A percentile compares a stretch with the other conserved stretches of the same genome.
Evolutionary conservation across 2,888 invertebrate species (phyloP).

Genomic region (Lithophane leautieri): DNA sequence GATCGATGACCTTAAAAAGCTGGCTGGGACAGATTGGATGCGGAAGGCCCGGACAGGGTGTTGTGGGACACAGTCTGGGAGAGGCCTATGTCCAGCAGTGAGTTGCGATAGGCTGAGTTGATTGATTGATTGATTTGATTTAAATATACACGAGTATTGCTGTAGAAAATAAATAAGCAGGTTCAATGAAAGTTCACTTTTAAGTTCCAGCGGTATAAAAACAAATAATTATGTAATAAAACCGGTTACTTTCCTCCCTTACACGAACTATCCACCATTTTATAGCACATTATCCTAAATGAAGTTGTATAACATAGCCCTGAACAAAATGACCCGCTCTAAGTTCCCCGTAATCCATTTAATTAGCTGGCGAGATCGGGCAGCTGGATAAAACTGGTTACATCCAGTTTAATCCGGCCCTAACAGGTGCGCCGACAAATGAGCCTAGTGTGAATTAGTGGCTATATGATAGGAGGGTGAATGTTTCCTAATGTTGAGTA

Average conservation of each 20-base stretch:
- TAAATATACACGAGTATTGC: neutral
- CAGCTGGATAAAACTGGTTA: constrained; percentile 60
- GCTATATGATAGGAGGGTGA: neutral
- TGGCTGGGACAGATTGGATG: too few species aligned
- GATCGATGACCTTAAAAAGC: too few species aligned
- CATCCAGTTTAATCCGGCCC: constrained; percentile 57
- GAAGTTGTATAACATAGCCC: constrained; percentile 45
- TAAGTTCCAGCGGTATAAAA: neutral
- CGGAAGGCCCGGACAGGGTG: too few species aligned
- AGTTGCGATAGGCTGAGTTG: too few species aligned
- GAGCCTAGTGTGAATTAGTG: constrained; percentile 25
- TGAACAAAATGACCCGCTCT: constrained; percentile 30
- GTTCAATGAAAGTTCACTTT: neutral
- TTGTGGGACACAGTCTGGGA: too few species aligned
- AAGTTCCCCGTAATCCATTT: constrained; percentile 59
- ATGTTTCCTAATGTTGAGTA: neutral
- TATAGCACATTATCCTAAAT: constrained; percentile 43
- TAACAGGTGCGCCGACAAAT: constrained; percentile 61
- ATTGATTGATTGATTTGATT: too few species aligned
- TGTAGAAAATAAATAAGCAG: too few species aligned
- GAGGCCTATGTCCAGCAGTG: too few species aligned
- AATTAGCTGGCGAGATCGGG: constrained; percentile 63
- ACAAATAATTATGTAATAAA: neutral
- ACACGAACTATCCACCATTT: constrained; percentile 29
- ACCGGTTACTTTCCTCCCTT: neutral